Evolutionary conservation across 2,888 invertebrate genomes (phyloP), one percentile per base, ranked within the genome.

Genomic region (Trissoscelio sp.): DNA sequence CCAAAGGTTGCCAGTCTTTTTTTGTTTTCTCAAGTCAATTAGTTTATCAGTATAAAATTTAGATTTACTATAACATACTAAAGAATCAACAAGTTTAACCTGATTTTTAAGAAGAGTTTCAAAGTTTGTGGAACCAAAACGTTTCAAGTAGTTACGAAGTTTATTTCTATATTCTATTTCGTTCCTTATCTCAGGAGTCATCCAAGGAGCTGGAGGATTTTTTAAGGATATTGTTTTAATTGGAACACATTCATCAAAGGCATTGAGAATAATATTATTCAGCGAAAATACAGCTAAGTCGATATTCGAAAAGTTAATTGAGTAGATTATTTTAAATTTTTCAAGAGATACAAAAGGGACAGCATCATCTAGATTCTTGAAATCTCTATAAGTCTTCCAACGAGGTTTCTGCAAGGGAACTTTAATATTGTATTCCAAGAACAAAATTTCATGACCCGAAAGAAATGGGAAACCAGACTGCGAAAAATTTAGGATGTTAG

Each of bases 91-190:
- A 14, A 42, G 14, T 3, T 14, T 42, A 42, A 3, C n/a, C n/a
- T n/a, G 42, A 3, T 14, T 42, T n/a, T 4, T 7, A 1, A 42
- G 14, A n/a, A 42, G 14, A 14, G 14, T 42, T n/a, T 14, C 1
- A 42, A 14, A 42, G 3, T 42, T 12, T 14, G 3, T 3, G 3
- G 3, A 12, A 3, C 42, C 42, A 14, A 42, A 42, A 2, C 12
- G 2, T 42, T 2, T 42, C 9, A 12, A 12, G 14, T 42, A 42
- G 12, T 42, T 42, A 2, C 42, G 7, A 12, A 42, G 14, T 42
- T 42, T 42, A 42, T 42, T 42, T 42, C 14, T 42, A n/a, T 42
- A 42, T 7, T n/a, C 3, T n/a, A 42, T 42, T n/a, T 42, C 14
- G 3, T 42, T 2, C 3, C 3, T 42, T 3, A 42, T n/a, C 1